Evolutionary conservation across 2,888 invertebrate species (phyloP).

Genomic region (Hyalella azteca): DNA sequence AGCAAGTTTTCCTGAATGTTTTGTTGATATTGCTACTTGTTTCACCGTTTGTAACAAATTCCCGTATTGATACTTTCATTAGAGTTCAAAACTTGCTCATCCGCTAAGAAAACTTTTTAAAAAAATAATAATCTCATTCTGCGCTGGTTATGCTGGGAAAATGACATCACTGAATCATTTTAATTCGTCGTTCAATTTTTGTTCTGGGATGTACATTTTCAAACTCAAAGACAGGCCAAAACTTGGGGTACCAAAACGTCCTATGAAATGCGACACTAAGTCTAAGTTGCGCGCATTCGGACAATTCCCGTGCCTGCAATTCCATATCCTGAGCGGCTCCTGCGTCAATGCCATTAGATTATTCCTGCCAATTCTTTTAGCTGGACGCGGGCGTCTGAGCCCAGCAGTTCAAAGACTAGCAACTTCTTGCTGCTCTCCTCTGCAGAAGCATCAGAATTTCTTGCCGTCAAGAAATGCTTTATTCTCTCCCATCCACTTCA

Average conservation of each 20-base stretch:
- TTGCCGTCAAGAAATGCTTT: background rate
- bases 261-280: background rate
- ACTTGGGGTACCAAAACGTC: background rate
- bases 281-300: background rate
- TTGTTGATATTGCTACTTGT: too few species aligned
- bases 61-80: too few species aligned
- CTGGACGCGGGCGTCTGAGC: background rate
- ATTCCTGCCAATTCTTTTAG: slow-evolving; percentile 23
- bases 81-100: too few species aligned
- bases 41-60: too few species aligned
- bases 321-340: background rate
- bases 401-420: slow-evolving; percentile 22
- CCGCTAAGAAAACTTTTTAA: too few species aligned
- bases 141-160: too few species aligned
- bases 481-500: slow-evolving; percentile 16
- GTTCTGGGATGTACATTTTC: too few species aligned
- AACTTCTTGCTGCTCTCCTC: slow-evolving; percentile 27
- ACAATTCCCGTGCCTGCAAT: background rate
- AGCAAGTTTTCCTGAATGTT: too few species aligned
- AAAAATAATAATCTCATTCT: too few species aligned
- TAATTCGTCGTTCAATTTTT: too few species aligned
- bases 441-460: slow-evolving; percentile 22
- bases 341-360: background rate
- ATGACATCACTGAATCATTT: too few species aligned
- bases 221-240: background rate